Base-by-base conservation (phyloP, 2,888 invertebrate species). In the Patella pellucida region DNA sequence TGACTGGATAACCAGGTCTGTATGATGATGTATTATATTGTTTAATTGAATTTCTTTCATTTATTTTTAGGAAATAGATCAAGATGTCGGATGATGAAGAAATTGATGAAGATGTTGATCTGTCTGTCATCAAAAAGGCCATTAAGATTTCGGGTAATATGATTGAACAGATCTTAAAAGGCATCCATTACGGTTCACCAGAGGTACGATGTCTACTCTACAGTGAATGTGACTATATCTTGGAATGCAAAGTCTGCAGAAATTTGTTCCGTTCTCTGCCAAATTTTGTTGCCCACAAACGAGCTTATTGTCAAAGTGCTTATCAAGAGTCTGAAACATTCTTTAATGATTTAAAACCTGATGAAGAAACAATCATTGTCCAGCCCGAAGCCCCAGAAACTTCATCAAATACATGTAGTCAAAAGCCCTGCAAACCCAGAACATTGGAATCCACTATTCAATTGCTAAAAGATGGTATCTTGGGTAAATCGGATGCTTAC, bases 241-340 rank as follows among this genome's bases (percentile, higher is more conserved):
- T 96, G 91, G 97, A 97, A 91, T 97, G 97, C 91, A 95, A 95
- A 90, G 94, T 95, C 27, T 97, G 97, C 88, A 93, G 95, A 54
- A 96, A 95, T 87, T 93, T 97, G 86, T 97, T 96, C 90, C 93
- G 97, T 83, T 96, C 96, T 89, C 92, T 97, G 81, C 94, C 95
- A 19, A 97, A 97, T 92, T 96, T 97, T 88, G 93, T 97, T 83
- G 94, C 96, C 54, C 97, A 97, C 90, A 97, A 97, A 91, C 93
- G 96, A 77, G 93, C 94, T 62, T 97, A 95, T 89, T 97, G 97
- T 87, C 93, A 83, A 67, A 84, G 88, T 27, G 75, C 81, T 11
- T 78, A 74, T 78, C 73, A 79, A 31, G 81, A 85, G 52, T 54
- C 73, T 2, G 69, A 54, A 27, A 78, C 76, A 31, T 68, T 70